Percentiles rank a stretch among this genome's conserved stretches.
Evolutionary conservation across 1,140 invertebrate genomes (phyloP).

Genomic region (Anastatus disparis): DNA sequence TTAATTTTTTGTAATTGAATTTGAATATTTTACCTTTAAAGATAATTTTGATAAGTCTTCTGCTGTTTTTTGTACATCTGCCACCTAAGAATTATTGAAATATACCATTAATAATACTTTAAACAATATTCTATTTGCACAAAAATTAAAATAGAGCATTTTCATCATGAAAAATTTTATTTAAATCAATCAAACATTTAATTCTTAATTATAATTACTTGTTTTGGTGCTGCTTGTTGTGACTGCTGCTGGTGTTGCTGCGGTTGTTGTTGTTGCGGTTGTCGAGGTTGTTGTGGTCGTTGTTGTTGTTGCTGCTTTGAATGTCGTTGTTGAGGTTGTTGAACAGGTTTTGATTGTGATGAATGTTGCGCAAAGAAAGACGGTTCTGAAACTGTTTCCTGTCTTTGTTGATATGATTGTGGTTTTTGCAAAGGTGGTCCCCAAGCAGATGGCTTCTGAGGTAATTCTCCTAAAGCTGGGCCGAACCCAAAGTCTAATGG

Average conservation of each 20-base stretch:
- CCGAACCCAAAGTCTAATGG: too few species aligned
- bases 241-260: neutral
- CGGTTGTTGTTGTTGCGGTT: constrained; percentile 12
- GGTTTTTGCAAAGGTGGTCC: too few species aligned
- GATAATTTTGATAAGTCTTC: neutral
- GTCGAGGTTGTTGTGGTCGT: neutral
- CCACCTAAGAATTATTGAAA: too few species aligned
- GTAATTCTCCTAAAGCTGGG: too few species aligned
- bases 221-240: neutral
- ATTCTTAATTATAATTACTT: constrained; percentile 15
- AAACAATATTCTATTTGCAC: too few species aligned
- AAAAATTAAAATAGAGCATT: too few species aligned
- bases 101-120: too few species aligned
- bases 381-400: neutral
- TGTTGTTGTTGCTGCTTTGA: neutral
- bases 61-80: neutral
- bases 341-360: neutral
- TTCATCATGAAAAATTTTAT: too few species aligned
- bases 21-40: too few species aligned
- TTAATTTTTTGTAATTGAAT: too few species aligned
- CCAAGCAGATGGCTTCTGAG: too few species aligned
- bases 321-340: neutral
- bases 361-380: neutral
- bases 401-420: too few species aligned
- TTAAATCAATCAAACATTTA: neutral